These are phyloP conservation scores for Scrobipalpa atriplicella DNA, from an alignment of 2,888 invertebrate species.

Conservation along the genomic window DNA sequence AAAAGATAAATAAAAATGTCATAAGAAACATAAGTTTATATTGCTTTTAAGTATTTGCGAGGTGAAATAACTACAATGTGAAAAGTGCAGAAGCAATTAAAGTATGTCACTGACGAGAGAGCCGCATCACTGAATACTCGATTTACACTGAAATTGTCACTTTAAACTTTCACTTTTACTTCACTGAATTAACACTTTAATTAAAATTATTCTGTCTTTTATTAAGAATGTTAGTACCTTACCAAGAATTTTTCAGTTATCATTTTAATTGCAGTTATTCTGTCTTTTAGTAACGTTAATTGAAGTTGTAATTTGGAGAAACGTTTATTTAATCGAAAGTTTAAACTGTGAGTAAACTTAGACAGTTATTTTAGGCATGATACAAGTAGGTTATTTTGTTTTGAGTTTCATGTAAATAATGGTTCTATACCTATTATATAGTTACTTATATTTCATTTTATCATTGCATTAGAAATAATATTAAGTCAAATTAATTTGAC, in stretches of 20 bases:
- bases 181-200: not conserved
- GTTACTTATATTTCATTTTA: too few relatives aligned
- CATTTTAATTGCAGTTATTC: not conserved
- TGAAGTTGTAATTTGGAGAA: not conserved
- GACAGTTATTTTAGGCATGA: conserved; percentile 4
- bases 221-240: not conserved
- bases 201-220: not conserved
- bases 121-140: conserved; percentile 26
- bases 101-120: conserved; percentile 30
- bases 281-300: not conserved
- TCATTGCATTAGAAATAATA: too few relatives aligned
- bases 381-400: not conserved
- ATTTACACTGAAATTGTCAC: conserved; percentile 1
- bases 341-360: conserved; percentile 1
- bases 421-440: too few relatives aligned
- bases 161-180: not conserved
- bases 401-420: too few relatives aligned
- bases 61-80: not conserved
- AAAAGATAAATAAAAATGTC: too few relatives aligned
- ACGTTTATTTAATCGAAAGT: conserved; percentile 3
- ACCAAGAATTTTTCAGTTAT: too few relatives aligned
- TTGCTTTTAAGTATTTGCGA: too few relatives aligned
- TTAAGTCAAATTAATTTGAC: too few relatives aligned
- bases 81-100: not conserved
- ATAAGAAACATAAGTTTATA: too few relatives aligned